Evolutionary conservation across 2,888 invertebrate species (phyloP), one percentile per base, ranked within the genome.

Genomic region (Gastracanthus pulcherrimus): DNA sequence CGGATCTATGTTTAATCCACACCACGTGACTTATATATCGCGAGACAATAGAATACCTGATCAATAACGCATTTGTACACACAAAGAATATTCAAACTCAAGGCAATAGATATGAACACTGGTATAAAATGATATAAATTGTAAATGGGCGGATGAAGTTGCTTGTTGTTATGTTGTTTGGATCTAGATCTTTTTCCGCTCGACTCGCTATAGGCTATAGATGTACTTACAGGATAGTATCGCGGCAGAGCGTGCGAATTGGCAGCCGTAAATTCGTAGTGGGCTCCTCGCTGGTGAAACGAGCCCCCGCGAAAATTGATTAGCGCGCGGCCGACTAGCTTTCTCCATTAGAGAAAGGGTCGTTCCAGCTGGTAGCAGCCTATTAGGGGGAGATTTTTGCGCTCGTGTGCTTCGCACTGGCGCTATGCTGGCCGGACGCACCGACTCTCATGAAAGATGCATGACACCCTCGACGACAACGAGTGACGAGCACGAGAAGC

Each of bases 361-460:
- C 29, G 64, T 11, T 3, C 19, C 2, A 7, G 26, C n/a, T 16
- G 29, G 51, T 36, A n/a, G 48, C 45, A 64, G 76, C 76, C 70
- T 70, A 80, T 80, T 75, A 76, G 26, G 72, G 66, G 79, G 55
- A n/a, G 72, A 70, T 36, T 60, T 58, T 19, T 34, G 26, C 19
- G 4, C 66, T 34, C 31, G 31, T n/a, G 11, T 45, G 36, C 16
- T n/a, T n/a, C n/a, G 41, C 31, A 29, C 31, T 11, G 48, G 64
- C 23, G 9, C 26, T 36, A 6, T 45, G n/a, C 38, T 31, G 60
- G 26, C 31, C 23, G 58, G 23, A 45, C 36, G 31, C 55, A 60
- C 55, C 72, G 2, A n/a, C 69, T 11, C 74, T 81, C 77, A 81
- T 81, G 81, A 81, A 81, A 74, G 62, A 81, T 81, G 81, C 81